Evolutionary conservation across 2,113 vertebrate genomes (phyloP).

Genomic region (Malurus cyaneus): DNA sequence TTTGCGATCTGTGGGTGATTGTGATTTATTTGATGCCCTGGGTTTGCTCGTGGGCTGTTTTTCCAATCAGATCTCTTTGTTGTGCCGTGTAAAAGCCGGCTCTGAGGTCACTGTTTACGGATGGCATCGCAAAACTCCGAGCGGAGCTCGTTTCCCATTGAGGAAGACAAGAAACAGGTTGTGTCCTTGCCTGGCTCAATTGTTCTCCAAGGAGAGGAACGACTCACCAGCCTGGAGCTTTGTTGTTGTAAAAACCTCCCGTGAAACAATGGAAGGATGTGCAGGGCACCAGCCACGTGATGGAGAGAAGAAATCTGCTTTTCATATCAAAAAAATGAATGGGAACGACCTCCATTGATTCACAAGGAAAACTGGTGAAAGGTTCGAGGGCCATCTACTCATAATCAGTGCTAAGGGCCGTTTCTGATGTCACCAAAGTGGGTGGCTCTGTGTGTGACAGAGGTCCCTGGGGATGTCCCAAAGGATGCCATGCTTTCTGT

Average conservation of each 20-base stretch:
- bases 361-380: neutral
- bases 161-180: slow-evolving; percentile 16
- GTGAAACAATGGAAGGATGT: slow-evolving; percentile 17
- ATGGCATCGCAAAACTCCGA: neutral
- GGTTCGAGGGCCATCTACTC: neutral
- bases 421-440: neutral
- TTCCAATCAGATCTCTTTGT: slow-evolving; percentile 56
- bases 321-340: neutral
- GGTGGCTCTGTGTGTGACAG: neutral
- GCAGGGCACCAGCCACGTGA: neutral
- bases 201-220: slow-evolving; percentile 19
- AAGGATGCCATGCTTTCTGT: neutral
- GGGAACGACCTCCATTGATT: neutral
- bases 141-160: slow-evolving; percentile 31
- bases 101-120: slow-evolving; percentile 57
- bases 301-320: neutral
- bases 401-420: neutral
- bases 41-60: slow-evolving; percentile 23
- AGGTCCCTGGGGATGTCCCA: neutral
- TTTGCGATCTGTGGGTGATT: too few relatives aligned
- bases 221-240: neutral
- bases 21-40: neutral
- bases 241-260: neutral
- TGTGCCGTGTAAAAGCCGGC: neutral
- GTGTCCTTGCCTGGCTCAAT: slow-evolving; percentile 5